Conservation (phyloP, 2,113 vertebrate genomes). For the Neotoma lepida region DNA sequence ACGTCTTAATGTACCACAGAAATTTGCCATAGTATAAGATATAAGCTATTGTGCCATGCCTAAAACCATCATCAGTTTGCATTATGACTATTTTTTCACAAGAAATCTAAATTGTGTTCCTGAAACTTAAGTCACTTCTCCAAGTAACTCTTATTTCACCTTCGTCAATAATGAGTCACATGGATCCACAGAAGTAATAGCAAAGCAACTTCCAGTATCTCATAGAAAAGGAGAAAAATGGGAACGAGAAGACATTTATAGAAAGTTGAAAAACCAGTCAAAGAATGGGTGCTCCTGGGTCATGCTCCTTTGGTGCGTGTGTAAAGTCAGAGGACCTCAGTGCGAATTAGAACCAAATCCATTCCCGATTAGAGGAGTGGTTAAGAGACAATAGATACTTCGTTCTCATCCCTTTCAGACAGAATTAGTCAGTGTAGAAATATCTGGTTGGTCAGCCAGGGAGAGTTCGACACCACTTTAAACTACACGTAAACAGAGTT, state of each 20-base stretch:
- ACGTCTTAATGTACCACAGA: not conserved
- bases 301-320: not conserved
- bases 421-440: conserved; percentile 37
- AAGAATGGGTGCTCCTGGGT: not conserved
- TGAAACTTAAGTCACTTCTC: not conserved
- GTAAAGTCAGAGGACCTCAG: not conserved
- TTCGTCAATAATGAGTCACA: not conserved
- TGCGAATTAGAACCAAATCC: conserved; percentile 13
- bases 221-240: not conserved
- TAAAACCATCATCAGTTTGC: not conserved
- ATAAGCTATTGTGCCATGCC: not conserved
- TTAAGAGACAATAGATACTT: conserved; percentile 30
- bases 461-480: conserved; percentile 55
- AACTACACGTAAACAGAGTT: conserved; percentile 65
- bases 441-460: conserved; percentile 35
- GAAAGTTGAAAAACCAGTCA: not conserved
- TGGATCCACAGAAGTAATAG: not conserved
- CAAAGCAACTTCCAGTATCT: not conserved
- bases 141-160: not conserved
- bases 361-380: conserved; percentile 4
- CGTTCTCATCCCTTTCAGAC: not conserved
- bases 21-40: not conserved
- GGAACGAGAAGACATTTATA: not conserved
- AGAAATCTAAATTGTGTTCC: not conserved
- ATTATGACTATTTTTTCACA: not conserved